Evolutionary conservation across 2,797 vertebrate species (phyloP).

Genomic region (Setipinna tenuifilis): DNA sequence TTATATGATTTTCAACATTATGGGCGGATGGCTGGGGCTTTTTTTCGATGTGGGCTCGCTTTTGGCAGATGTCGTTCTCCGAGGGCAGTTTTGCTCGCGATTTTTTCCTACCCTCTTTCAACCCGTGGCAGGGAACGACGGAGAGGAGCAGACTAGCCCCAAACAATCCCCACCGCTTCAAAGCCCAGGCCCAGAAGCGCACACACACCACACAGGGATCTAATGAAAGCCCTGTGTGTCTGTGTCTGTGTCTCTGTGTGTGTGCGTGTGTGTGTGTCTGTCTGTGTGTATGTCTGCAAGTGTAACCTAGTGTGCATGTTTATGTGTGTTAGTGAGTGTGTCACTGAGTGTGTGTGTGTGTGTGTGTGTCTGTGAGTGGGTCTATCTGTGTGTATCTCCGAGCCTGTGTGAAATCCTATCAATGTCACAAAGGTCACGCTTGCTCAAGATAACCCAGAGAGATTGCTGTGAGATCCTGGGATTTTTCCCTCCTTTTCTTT

Average conservation of each 20-base stretch:
- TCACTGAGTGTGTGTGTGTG: constrained; percentile 33
- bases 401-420: constrained; percentile 79
- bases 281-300: constrained; percentile 54
- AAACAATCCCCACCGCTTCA: constrained; percentile 64
- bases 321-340: constrained; percentile 17
- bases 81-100: constrained; percentile 49
- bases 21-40: constrained; percentile 32
- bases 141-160: constrained; percentile 60
- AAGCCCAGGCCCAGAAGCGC: constrained; percentile 50
- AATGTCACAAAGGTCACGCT: constrained; percentile 81
- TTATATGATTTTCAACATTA: constrained; percentile 44
- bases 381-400: constrained; percentile 37
- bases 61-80: constrained; percentile 39
- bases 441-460: constrained; percentile 75
- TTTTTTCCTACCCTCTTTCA: constrained; percentile 60
- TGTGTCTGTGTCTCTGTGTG: background rate
- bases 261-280: constrained; percentile 34
- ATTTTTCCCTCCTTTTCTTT: constrained; percentile 68
- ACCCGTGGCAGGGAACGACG: constrained; percentile 51
- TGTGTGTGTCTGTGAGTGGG: constrained; percentile 33
- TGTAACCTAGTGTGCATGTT: constrained; percentile 11
- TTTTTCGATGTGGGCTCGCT: constrained; percentile 35
- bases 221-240: constrained; percentile 51
- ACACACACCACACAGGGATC: constrained; percentile 49
- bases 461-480: constrained; percentile 70